Conservation (phyloP, 2,113 vertebrate species). For the Pongo abelii region DNA sequence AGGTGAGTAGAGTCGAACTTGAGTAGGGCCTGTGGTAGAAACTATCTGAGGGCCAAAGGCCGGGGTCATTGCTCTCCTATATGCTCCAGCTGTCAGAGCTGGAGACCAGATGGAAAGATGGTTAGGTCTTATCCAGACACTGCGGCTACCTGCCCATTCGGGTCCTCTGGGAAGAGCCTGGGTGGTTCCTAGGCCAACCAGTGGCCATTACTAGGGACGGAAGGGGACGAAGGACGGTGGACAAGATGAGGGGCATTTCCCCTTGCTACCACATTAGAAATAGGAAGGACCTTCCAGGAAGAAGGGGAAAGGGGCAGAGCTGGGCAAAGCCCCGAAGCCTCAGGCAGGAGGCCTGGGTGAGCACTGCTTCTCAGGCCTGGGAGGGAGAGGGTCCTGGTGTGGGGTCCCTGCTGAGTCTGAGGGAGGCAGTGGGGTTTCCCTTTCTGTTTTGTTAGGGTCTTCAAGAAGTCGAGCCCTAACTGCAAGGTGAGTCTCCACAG, state of each 20-base stretch:
- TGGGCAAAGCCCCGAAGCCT: not conserved
- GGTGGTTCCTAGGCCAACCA: not conserved
- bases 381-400: not conserved
- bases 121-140: not conserved
- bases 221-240: not conserved
- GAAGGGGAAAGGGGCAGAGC: not conserved
- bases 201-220: not conserved
- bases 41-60: not conserved
- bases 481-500: constrained; percentile 84
- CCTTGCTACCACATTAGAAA: not conserved
- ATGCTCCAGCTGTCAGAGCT: not conserved
- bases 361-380: not conserved
- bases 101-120: not conserved
- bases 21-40: not conserved
- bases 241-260: not conserved
- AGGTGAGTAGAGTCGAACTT: not conserved
- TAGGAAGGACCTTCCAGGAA: not conserved
- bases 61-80: not conserved
- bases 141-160: not conserved
- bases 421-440: constrained; percentile 64
- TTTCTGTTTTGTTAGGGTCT: constrained; percentile 84
- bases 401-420: constrained; percentile 43
- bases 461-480: constrained; percentile 91
- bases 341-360: not conserved
- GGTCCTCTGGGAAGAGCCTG: not conserved